Conservation (phyloP, 2,888 invertebrate species). For the Cordilura impudica region DNA sequence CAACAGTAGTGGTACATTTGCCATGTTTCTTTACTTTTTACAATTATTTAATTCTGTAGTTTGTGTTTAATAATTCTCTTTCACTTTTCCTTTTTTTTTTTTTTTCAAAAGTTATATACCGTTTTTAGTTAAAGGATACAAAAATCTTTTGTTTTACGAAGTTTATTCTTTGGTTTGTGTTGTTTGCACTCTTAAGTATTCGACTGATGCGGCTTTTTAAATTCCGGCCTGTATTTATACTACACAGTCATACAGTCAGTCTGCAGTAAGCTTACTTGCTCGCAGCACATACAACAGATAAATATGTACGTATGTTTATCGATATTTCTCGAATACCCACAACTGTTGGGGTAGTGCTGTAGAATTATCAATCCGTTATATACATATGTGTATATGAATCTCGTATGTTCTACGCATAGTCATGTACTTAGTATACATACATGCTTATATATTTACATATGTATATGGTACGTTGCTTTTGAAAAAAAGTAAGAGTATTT, state of each 20-base stretch:
- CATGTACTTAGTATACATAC: constrained; percentile 15
- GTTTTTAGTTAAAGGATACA: neutral
- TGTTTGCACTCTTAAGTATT: constrained; percentile 25
- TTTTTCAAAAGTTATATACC: neutral
- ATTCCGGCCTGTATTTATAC: constrained; percentile 49
- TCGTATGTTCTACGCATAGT: too few species aligned
- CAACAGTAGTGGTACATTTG: constrained; percentile 72
- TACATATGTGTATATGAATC: neutral
- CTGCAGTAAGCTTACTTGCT: neutral
- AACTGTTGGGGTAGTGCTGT: neutral
- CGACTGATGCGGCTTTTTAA: constrained; percentile 43
- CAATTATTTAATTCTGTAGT: neutral
- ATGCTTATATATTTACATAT: constrained; percentile 3
- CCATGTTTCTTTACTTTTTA: constrained; percentile 67
- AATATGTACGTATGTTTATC: neutral
- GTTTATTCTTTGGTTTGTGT: constrained; percentile 1
- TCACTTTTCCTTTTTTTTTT: constrained; percentile 1
- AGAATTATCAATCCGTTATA: neutral
- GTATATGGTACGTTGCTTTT: neutral
- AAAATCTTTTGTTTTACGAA: neutral
- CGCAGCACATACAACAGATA: neutral
- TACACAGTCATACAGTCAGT: neutral
- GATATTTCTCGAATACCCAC: neutral
- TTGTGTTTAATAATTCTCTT: neutral
- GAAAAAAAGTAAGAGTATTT: neutral